Evolutionary conservation across 2,888 invertebrate species (phyloP), one percentile per base, ranked within the genome.

Genomic region (Macrosiphum euphorbiae): DNA sequence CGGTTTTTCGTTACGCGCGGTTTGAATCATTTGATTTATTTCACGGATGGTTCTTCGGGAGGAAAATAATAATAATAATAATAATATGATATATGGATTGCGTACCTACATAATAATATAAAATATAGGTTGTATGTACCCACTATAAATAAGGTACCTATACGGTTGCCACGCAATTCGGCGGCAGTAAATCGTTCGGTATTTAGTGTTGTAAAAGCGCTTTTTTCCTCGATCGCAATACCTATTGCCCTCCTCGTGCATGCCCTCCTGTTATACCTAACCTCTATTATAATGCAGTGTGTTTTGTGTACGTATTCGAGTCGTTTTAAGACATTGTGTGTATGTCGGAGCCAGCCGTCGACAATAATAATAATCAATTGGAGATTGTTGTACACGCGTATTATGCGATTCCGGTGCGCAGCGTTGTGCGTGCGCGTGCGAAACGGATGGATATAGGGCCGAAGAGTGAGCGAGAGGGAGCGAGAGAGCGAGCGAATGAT

Each of bases 311-410:
- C 52, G n/a, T n/a, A 13, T 55, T 55, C 55, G 4, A 1, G 26
- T 26, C 58, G 26, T 58, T 78, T 78, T 35, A n/a, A 86, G 10
- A 86, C 35, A 35, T 47, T 35, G 35, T 35, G 11, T 20, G 26
- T 61, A 50, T 50, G 7, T 35, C n/a, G 47, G 61, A 24, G 35
- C 28, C 35, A 7, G 47, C 26, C 44, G n/a, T 20, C 26, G 58
- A 44, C 85, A 52, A 52, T 52, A 52, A 92, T 50, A 86, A 92
- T 41, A 88, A 88, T 67, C 88, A 88, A 92, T 78, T 52, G 92
- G 52, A 92, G n/a, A 92, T 92, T 86, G 92, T 92, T 88, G 86
- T 88, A n/a, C 44, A 44, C 26, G 44, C 20, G 28, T 87, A 50
- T 92, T n/a, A 58, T 58, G 35, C 28, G 16, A n/a, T 78, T 35